Percentiles rank a stretch among this genome's conserved stretches.
phyloP scores from a whole-genome alignment of 2,797 vertebrate species.

The Brachymystax lenok region DNA sequence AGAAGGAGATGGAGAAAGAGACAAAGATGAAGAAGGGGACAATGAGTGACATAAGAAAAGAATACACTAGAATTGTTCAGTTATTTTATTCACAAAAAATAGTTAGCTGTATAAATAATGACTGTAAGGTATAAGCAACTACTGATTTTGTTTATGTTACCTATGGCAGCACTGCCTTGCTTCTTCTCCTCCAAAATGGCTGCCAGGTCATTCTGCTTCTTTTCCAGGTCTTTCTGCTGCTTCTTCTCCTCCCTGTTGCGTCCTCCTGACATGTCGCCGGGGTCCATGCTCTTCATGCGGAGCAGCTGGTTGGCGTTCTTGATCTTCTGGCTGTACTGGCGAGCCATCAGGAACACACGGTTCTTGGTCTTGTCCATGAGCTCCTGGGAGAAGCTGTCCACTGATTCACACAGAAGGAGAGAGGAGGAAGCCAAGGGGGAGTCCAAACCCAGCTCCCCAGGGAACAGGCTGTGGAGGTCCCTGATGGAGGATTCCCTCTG shows the following conservation, averaged over 20 bases:
- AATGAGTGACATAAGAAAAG: background rate
- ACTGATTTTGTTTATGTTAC: slow-evolving; percentile 67
- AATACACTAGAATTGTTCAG: too few species aligned
- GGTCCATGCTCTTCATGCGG: slow-evolving; percentile 89
- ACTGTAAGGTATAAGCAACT: too few species aligned
- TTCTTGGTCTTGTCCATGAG: slow-evolving; percentile 86
- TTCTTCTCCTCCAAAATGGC: slow-evolving; percentile 97
- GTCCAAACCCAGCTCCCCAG: slow-evolving; percentile 77
- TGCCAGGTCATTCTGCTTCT: slow-evolving; percentile 87
- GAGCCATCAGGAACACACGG: slow-evolving; percentile 94
- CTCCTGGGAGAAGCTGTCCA: slow-evolving; percentile 75
- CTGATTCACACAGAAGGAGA: slow-evolving; percentile 68
- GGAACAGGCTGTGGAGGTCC: slow-evolving; percentile 75
- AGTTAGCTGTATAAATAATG: too few species aligned
- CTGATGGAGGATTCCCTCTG: slow-evolving; percentile 58
- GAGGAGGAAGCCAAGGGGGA: slow-evolving; percentile 75
- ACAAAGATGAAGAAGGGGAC: background rate
- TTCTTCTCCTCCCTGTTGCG: slow-evolving; percentile 76
- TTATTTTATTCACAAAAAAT: too few species aligned
- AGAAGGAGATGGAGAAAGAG: slow-evolving; percentile 26
- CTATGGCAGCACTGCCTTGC: slow-evolving; percentile 94
- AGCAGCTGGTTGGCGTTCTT: slow-evolving; percentile 96
- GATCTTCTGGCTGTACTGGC: slow-evolving; percentile 98
- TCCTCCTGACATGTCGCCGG: slow-evolving; percentile 75
- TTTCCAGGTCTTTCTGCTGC: slow-evolving; percentile 87